Conservation (phyloP, 1,140 invertebrate species). For the Eciton burchellii region DNA sequence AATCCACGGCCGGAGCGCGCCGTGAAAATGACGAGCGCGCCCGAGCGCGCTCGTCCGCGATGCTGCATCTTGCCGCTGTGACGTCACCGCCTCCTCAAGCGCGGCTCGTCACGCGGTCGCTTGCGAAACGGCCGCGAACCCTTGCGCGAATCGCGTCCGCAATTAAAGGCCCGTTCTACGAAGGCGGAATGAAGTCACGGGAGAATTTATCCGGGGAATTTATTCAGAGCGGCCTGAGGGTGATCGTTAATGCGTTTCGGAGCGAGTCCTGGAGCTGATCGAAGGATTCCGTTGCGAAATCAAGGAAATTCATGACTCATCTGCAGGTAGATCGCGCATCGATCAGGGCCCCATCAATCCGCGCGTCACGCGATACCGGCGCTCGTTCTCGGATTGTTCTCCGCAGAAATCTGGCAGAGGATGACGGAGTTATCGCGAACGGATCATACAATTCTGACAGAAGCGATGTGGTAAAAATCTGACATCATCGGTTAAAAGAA, state of each 20-base stretch:
- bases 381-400: not conserved
- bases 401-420: not conserved
- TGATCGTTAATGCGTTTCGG: not conserved
- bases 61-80: conserved; percentile 12
- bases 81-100: conserved; percentile 32
- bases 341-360: too few relatives aligned
- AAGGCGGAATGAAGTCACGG: not conserved
- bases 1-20: conserved; percentile 60
- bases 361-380: not conserved
- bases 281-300: too few relatives aligned
- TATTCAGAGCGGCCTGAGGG: not conserved
- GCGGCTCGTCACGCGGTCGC: conserved; percentile 8
- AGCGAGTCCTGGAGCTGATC: not conserved
- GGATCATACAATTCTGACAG: not conserved
- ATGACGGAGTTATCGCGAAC: conserved; percentile 11
- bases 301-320: not conserved
- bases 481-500: conserved; percentile 32
- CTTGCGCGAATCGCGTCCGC: conserved; percentile 23
- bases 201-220: not conserved
- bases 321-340: too few relatives aligned
- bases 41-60: not conserved
- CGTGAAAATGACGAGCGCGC: conserved; percentile 50
- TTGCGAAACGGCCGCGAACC: not conserved
- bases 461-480: conserved; percentile 8
- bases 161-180: conserved; percentile 30